Percentiles rank a stretch among this genome's conserved stretches.
These are phyloP conservation scores for Myioborus melanocephalus DNA, from an alignment of 2,797 vertebrate species.

Conservation along the genomic window DNA sequence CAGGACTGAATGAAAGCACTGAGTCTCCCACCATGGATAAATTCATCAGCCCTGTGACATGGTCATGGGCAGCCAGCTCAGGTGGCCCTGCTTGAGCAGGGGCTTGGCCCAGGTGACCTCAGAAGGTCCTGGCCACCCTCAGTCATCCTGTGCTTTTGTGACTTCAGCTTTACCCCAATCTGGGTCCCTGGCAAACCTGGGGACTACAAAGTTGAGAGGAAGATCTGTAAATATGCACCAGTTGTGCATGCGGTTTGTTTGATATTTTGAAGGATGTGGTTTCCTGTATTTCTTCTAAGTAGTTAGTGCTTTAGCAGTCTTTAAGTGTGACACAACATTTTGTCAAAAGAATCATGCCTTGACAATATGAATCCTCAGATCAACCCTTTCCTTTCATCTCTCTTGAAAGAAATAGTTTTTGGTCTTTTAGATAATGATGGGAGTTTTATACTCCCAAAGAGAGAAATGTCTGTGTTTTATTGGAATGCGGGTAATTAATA, in stretches of 20 bases:
- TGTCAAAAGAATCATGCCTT: background rate
- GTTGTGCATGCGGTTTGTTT: background rate
- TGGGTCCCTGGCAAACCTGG: background rate
- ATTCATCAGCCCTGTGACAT: background rate
- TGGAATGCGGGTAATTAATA: background rate
- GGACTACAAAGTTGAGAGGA: background rate
- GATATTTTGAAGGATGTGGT: background rate
- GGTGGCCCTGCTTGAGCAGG: background rate
- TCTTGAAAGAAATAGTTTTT: background rate
- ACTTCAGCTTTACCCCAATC: background rate
- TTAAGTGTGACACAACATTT: background rate
- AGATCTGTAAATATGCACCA: background rate
- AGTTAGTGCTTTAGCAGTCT: background rate
- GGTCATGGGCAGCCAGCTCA: background rate
- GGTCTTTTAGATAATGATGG: background rate
- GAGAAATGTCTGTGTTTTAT: background rate
- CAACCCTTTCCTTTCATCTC: background rate
- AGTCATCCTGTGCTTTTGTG: background rate
- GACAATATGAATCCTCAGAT: background rate
- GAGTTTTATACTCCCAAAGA: background rate
- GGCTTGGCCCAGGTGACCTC: background rate
- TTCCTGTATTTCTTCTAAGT: background rate
- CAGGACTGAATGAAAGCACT: background rate
- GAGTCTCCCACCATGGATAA: background rate
- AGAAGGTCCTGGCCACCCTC: background rate